Conservation (phyloP, 2,113 vertebrate genomes). For the Chiloscyllium plagiosum region DNA sequence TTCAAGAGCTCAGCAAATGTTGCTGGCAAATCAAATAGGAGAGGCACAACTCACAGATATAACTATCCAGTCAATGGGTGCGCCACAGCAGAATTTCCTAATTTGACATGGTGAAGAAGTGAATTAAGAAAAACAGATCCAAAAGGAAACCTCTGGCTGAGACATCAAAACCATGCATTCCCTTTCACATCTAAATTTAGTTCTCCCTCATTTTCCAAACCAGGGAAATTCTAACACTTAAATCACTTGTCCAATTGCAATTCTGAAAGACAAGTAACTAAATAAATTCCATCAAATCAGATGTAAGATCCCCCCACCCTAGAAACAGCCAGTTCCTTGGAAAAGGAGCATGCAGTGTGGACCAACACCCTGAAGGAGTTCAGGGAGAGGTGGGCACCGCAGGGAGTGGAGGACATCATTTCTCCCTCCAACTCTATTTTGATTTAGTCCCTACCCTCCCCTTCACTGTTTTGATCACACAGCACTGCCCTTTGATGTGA, state of each 20-base stretch:
- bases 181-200: not conserved
- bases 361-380: no score
- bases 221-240: not conserved
- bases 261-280: not conserved
- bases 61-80: not conserved
- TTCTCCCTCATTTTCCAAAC: not conserved
- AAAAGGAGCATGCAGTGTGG: no score
- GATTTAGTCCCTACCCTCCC: no score
- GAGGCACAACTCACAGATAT: not conserved
- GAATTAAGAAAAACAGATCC: not conserved
- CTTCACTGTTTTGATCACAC: no score
- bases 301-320: not conserved
- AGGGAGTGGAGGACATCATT: no score
- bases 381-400: no score
- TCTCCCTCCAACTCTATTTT: no score
- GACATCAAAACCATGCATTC: not conserved
- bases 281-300: not conserved
- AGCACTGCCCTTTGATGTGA: no score
- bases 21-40: not conserved
- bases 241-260: not conserved
- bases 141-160: not conserved
- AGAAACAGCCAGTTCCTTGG: not conserved
- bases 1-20: not conserved
- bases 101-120: not conserved
- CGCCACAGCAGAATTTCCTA: not conserved